phyloP scores from a whole-genome alignment of 23 tunicate species.

The Styela plicata region DNA sequence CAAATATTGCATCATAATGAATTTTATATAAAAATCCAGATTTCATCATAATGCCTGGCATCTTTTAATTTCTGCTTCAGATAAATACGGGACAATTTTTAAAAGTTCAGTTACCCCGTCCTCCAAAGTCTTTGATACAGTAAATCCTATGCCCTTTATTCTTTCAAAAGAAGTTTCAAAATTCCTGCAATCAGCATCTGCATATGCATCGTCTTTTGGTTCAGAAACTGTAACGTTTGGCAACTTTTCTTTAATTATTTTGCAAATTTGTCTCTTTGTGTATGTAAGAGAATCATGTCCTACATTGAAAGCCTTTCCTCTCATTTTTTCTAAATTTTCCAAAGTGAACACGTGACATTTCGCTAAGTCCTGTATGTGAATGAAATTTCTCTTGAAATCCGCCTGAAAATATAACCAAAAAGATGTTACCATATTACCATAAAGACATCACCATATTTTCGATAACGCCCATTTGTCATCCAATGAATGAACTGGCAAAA shows the following conservation, averaged over 20 bases:
- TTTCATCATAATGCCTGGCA: constrained; percentile 13
- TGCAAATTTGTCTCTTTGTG: neutral
- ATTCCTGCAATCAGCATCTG: neutral
- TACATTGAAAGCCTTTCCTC: constrained; percentile 9
- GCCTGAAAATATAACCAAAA: neutral
- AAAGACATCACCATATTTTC: too few species aligned
- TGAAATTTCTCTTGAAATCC: constrained; percentile 5
- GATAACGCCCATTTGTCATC: too few species aligned
- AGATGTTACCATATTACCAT: too few species aligned
- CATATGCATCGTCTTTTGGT: neutral
- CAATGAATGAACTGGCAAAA: too few species aligned
- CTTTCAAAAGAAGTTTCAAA: neutral
- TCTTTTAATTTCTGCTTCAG: neutral
- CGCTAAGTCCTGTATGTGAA: neutral
- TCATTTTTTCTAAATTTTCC: neutral
- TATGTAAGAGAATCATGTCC: neutral
- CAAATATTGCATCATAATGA: too few species aligned
- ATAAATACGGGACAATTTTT: neutral
- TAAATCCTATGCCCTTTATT: neutral
- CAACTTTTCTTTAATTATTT: neutral
- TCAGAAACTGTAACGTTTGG: neutral
- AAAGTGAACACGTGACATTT: neutral
- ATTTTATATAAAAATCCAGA: too few species aligned
- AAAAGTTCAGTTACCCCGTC: constrained; percentile 2
- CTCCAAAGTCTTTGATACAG: neutral